Base-by-base conservation (phyloP, 2,113 vertebrate genomes). In the Colistium nudipinnis region DNA sequence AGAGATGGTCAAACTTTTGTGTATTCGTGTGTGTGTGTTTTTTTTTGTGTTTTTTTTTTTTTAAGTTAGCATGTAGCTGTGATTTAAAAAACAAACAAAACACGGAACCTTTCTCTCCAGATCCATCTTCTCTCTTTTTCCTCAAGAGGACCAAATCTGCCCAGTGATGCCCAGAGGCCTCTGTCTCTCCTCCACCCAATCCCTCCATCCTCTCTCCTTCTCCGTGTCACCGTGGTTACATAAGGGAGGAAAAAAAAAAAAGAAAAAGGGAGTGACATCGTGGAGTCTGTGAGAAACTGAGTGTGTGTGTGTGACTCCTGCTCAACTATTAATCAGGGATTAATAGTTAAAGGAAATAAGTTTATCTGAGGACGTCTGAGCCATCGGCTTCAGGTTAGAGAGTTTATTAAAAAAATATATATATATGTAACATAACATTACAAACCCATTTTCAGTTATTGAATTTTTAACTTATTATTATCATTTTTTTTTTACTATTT, bases 321-420 rank as follows among this genome's bases (percentile, higher is more conserved):
- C 69, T 74, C 69, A 81, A 76, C 61, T 64, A 81, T 76, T 88
- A 84, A 88, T 87, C 83, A 86, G 70, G 69, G 75, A 81, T 77
- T 80, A 80, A 80, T 74, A 64, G 45, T 77, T 55, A 44, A 62
- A 78, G 71, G 70, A 78, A 81, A 47, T 19, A 2, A 31, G 54
- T 39, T 7, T 67, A 74, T 63, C 41, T 0, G 2, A 41, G 49
- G 64, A 62, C 71, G 36, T 35, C 56, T 39, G 39, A 1, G 17
- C 6, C 25, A 17, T 57, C 44, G 25, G 41, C 39, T 43, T 12
- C 35, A n/a, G n/a, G n/a, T n/a, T n/a, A n/a, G n/a, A n/a, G n/a
- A n/a, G n/a, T n/a, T n/a, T n/a, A n/a, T n/a, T n/a, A n/a, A n/a
- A n/a, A n/a, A n/a, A n/a, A n/a, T n/a, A n/a, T n/a, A n/a, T n/a